These are phyloP conservation scores for Oenanthe oenanthe DNA, from an alignment of 2,113 vertebrate species.

Conservation along the genomic window DNA sequence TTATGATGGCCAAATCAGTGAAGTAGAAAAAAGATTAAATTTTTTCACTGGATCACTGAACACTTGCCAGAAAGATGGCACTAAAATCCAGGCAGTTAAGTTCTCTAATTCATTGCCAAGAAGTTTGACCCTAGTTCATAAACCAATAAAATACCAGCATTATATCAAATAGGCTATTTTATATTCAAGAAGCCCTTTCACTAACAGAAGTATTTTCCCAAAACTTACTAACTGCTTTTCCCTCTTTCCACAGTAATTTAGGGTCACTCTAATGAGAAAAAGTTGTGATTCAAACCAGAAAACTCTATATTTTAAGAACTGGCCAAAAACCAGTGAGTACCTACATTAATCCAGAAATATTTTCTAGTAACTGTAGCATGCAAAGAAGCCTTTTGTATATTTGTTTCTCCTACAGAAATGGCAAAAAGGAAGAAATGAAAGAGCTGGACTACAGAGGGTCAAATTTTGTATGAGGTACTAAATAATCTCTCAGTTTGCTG, in stretches of 20 bases:
- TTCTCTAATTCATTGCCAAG: conserved; percentile 16
- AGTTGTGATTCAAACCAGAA: neutral
- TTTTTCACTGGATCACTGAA: conserved; percentile 57
- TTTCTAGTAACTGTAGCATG: neutral
- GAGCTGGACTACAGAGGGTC: neutral
- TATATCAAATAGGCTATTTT: neutral
- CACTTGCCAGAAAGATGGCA: neutral
- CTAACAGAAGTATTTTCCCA: neutral
- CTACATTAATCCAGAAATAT: neutral
- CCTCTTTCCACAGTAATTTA: neutral
- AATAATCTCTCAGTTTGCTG: neutral
- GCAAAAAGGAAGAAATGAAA: neutral
- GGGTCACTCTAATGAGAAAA: neutral
- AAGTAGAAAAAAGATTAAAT: conserved; percentile 42
- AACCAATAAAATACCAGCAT: neutral
- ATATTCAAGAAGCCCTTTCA: neutral
- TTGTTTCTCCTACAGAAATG: neutral
- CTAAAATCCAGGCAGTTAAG: conserved; percentile 41
- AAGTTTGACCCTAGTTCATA: neutral
- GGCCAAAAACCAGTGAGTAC: neutral
- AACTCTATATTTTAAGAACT: neutral
- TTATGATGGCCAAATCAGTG: conserved; percentile 1
- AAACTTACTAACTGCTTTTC: neutral
- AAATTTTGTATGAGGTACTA: neutral
- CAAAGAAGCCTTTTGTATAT: neutral